A percentile compares a stretch with the other conserved stretches of the same genome.
phyloP scores from a whole-genome alignment of 2,888 invertebrate species.

The Micoletzkya japonica region DNA sequence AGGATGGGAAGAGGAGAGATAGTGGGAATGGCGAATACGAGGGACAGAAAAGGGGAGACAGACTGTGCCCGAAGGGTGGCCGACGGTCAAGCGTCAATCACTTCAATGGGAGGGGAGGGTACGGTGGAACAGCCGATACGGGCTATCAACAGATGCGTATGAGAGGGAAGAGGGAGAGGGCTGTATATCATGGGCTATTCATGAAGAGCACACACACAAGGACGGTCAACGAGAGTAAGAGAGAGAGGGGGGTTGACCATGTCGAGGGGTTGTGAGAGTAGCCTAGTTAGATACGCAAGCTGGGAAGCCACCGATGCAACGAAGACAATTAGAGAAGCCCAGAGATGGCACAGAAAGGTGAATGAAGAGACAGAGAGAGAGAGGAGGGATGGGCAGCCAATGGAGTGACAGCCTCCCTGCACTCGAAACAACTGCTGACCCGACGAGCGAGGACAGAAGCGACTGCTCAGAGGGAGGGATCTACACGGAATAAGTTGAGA shows the following conservation, averaged over 20 bases:
- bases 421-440: background rate
- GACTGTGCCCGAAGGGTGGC: background rate
- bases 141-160: constrained; percentile 28
- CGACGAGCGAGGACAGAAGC: background rate
- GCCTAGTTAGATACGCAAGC: background rate
- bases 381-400: background rate
- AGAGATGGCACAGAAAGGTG: background rate
- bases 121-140: background rate
- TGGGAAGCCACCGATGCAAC: background rate
- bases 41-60: background rate
- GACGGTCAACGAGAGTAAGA: constrained; percentile 11
- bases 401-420: background rate
- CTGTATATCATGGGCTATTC: constrained; percentile 28
- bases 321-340: background rate
- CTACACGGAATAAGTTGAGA: background rate
- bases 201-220: background rate
- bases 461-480: constrained; percentile 3
- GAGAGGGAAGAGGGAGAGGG: no score
- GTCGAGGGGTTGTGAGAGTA: constrained; percentile 5
- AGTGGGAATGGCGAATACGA: constrained; percentile 10
- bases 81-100: constrained; percentile 28
- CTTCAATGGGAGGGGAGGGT: background rate
- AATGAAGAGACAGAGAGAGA: background rate
- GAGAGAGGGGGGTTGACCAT: constrained; percentile 2
- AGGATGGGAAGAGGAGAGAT: background rate